Evolutionary conservation across 1,140 invertebrate genomes (phyloP), one percentile per base, ranked within the genome.

Genomic region (Oncopeltus fasciatus): DNA sequence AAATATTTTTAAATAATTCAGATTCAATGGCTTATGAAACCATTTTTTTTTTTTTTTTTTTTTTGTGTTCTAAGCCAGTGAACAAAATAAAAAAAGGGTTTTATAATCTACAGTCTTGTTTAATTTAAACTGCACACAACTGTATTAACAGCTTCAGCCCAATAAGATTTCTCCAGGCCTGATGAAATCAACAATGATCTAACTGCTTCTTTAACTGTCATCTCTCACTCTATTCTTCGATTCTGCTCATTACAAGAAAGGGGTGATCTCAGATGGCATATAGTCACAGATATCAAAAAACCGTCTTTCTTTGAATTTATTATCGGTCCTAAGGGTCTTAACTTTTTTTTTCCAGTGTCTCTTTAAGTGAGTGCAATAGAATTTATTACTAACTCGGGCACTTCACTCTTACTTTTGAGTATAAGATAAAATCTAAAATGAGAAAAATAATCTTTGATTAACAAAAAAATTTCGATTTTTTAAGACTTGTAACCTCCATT

Each of bases 221-320:
- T n/a, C n/a, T n/a, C n/a, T n/a, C n/a, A n/a, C n/a, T 69, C 63
- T 44, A 71, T 69, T 26, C 66, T 66, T 5, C 76, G 75, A 67
- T 80, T 81, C 63, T 77, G 72, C 67, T 80, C 64, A 0, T 76
- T 74, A 3, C 72, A 74, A 63, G 77, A 77, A 1, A 70, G 51
- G 20, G 71, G 68, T 18, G 69, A 70, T 8, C 59, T 70, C 66
- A 74, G 69, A 63, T 76, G 73, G 26, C 29, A 57, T 21, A 76
- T 74, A 31, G 65, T 68, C 14, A 3, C 26, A 44, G 43, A 4
- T 12, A 44, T 44, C 5, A 38, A 38, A 38, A 16, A 8, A 8
- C 26, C 27, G n/a, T 57, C 18, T 16, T 24, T 27, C 12, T n/a
- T 28, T 1, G 38, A 11, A 28, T 56, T 61, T 1, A 61, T 57